Conservation (phyloP, 2,113 vertebrate species). For the Macheiramphus alcinus region DNA sequence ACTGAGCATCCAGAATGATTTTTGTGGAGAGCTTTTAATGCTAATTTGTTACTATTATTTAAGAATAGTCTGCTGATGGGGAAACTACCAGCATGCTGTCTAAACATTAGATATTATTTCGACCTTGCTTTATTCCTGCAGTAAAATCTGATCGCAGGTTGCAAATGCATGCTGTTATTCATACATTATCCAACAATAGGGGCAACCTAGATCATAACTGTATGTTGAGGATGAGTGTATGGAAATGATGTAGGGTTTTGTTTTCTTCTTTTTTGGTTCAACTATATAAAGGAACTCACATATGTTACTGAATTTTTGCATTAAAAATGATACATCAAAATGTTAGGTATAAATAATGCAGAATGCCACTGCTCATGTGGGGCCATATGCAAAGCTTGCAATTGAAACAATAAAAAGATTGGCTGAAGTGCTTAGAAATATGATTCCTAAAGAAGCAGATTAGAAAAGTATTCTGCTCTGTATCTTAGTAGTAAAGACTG, state of each 20-base stretch:
- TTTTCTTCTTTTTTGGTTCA: neutral
- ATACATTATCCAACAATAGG: neutral
- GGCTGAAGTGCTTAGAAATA: neutral
- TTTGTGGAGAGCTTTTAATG: neutral
- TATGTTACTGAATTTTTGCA: neutral
- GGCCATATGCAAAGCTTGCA: neutral
- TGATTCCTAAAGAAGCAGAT: neutral
- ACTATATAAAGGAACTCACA: neutral
- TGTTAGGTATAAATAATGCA: neutral
- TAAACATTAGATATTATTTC: constrained; percentile 2
- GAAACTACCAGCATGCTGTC: neutral
- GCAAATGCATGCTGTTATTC: neutral
- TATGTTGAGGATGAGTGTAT: neutral
- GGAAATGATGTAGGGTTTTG: neutral
- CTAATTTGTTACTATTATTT: constrained; percentile 23
- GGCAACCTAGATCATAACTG: neutral
- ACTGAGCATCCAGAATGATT: neutral
- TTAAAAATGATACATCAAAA: neutral
- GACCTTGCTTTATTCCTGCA: constrained; percentile 14
- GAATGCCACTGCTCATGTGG: neutral
- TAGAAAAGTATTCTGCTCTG: neutral
- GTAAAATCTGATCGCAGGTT: neutral
- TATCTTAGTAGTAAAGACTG: neutral
- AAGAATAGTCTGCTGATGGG: neutral
- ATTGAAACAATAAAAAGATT: neutral